Base-by-base conservation (phyloP, 2,113 vertebrate species). In the Cepphus grylle region DNA sequence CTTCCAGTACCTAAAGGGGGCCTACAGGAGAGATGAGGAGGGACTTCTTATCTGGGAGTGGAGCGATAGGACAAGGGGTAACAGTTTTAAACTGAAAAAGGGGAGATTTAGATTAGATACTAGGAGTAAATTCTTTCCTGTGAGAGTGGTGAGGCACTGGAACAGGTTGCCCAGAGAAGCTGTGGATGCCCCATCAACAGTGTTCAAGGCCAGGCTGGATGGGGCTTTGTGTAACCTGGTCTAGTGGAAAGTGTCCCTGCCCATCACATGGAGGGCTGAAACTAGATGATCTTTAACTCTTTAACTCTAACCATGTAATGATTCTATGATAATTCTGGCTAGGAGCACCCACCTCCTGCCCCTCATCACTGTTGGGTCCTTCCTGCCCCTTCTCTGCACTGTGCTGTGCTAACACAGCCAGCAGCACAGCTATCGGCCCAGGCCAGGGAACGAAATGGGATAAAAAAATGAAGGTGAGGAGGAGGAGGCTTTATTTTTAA, bases 401-500 rank as follows among this genome's bases (percentile, higher is more conserved):
- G 0, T 7, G 23, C 26, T 45, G 43, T 1, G 18, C 67, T 49
- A 30, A 71, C 32, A n/a, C 12, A 56, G 52, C 34, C 3, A 0
- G 55, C 0, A 0, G 52, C 56, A 58, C 34, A 72, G 83, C 45
- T 95, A 27, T 45, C 3, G 8, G 59, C 47, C 38, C 18, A 5
- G 27, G 27, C 36, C 36, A 12, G 32, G 56, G 25, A 96, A 85
- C 52, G 36, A 81, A 82, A 87, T 0, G 5, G 56, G 36, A 91
- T 77, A 23, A 89, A 87, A 71, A 85, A 91, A 72, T 61, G 66
- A 79, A 93, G 30, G 53, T 49, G 53, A 88, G 67, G n/a, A 93
- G 65, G 55, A 72, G 21, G 12, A 5, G 30, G 83, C 38, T 74
- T 91, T 87, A 74, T 81, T 86, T 97, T 85, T 61, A 88, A 96